Evolutionary conservation across 2,888 invertebrate species (phyloP).

Genomic region (Hypsopygia costalis): DNA sequence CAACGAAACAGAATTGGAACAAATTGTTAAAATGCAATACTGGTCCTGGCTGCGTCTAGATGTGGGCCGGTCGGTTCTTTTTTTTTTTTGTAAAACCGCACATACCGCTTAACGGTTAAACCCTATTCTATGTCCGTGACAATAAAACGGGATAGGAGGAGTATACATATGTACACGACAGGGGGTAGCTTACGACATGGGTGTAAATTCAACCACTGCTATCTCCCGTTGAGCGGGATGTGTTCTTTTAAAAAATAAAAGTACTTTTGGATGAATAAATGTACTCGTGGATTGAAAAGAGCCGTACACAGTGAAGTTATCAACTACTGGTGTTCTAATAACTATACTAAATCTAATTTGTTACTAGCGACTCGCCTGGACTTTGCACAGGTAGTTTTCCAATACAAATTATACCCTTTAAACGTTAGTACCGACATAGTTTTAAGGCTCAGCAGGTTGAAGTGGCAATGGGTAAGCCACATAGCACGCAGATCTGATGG

Average conservation of each 20-base stretch:
- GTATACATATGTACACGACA: constrained; percentile 20
- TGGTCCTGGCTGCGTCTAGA: constrained; percentile 3
- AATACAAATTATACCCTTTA: too few relatives aligned
- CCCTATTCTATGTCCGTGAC: constrained; percentile 13
- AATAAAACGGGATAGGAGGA: constrained; percentile 10
- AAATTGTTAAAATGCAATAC: constrained; percentile 9
- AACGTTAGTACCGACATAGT: too few relatives aligned
- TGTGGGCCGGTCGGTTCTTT: constrained; percentile 6
- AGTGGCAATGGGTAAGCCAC: too few relatives aligned
- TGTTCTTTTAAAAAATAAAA: constrained; percentile 11
- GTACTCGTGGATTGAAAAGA: too few relatives aligned
- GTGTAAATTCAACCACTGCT: constrained; percentile 38
- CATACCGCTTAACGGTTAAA: constrained; percentile 11
- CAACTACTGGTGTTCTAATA: too few relatives aligned
- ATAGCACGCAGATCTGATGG: too few relatives aligned
- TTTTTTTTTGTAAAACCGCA: constrained; percentile 14
- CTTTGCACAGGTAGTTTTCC: too few relatives aligned
- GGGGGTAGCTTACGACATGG: constrained; percentile 32
- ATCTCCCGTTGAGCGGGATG: constrained; percentile 18
- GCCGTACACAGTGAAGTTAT: too few relatives aligned
- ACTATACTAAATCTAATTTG: too few relatives aligned
- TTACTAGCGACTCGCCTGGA: too few relatives aligned
- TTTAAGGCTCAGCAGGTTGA: too few relatives aligned
- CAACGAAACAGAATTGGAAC: constrained; percentile 3
- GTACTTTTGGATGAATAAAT: too few relatives aligned